A percentile compares a stretch with the other conserved stretches of the same genome.
Conservation (phyloP, 2,888 invertebrate species). For the Tetranychus piercei region DNA sequence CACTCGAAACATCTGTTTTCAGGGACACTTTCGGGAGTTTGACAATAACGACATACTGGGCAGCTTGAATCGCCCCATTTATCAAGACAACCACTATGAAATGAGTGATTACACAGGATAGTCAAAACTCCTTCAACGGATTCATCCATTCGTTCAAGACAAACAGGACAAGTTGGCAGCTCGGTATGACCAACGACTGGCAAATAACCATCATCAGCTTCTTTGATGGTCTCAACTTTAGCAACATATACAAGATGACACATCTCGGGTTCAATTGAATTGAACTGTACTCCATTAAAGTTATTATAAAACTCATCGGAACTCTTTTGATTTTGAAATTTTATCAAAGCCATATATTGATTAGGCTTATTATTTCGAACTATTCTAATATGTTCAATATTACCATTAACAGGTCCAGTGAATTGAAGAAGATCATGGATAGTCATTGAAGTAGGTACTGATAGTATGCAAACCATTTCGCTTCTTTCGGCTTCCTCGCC, state of each 20-base stretch:
- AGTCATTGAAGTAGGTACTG: constrained; percentile 72
- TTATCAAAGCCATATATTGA: constrained; percentile 90
- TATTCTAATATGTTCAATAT: constrained; percentile 74
- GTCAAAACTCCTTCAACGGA: constrained; percentile 91
- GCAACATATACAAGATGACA: constrained; percentile 93
- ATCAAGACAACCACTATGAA: constrained; percentile 81
- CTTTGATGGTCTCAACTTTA: constrained; percentile 58
- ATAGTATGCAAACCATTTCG: constrained; percentile 65
- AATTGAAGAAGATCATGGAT: constrained; percentile 84
- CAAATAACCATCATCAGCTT: constrained; percentile 38
- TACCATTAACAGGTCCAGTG: constrained; percentile 70
- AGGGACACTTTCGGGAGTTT: constrained; percentile 57
- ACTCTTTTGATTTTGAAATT: constrained; percentile 44
- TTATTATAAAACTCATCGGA: constrained; percentile 79
- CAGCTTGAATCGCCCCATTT: constrained; percentile 94
- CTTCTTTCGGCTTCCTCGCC: constrained; percentile 46
- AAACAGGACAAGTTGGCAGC: constrained; percentile 89
- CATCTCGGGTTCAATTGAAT: constrained; percentile 72
- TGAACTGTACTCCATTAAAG: constrained; percentile 81
- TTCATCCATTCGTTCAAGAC: constrained; percentile 83
- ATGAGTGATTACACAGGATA: constrained; percentile 93
- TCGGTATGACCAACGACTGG: constrained; percentile 64
- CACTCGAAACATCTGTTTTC: constrained; percentile 53
- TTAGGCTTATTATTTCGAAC: constrained; percentile 70
- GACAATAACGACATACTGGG: constrained; percentile 81